Base-by-base conservation (phyloP, 2,888 invertebrate species). In the Glomeris marginata region DNA sequence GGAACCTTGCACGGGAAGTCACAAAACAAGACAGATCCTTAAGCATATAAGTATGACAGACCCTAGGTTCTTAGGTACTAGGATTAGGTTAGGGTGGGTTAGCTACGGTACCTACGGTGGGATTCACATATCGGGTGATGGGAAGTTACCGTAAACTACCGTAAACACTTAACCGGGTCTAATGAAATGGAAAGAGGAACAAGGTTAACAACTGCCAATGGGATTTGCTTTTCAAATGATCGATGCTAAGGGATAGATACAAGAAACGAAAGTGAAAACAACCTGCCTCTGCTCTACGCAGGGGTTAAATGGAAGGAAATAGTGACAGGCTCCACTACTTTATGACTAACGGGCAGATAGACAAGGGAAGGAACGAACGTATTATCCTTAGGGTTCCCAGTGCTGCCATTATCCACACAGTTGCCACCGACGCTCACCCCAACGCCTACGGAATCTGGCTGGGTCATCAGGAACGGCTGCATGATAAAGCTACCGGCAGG, bases 301-400 rank as follows among this genome's bases (percentile, higher is more conserved):
- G 92, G 92, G 67, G 87, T 91, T 61, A 94, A 79, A 67, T 83
- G 87, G 67, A 94, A 88, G 68, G 90, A 87, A 63, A 88, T 82
- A 60, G 87, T 87, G 61, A 90, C 77, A 60, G 85, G 81, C 64
- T 82, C 80, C 64, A 81, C 81, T 63, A 90, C 78, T 68, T 84
- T 80, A 66, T 85, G 81, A 59, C 83, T 80, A 65, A 94, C 91
- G 56, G 94, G 92, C 72, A 94, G 77, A 73, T 88, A 90, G 69
- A 94, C 87, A 62, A 92, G 77, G 61, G 91, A 87, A 58, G 92
- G 86, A 63, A 87, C 80, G 69, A 91, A 84, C 66, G 80, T 78
- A 54, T 64, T 36, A 36, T 18, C 47, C 33, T 21, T 28, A 28
- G 47, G 33, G 18, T 38, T 38, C 38, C 38, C 38, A 10, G 10